Evolutionary conservation across 2,797 vertebrate genomes (phyloP).

Genomic region (Gallinago solitaria): DNA sequence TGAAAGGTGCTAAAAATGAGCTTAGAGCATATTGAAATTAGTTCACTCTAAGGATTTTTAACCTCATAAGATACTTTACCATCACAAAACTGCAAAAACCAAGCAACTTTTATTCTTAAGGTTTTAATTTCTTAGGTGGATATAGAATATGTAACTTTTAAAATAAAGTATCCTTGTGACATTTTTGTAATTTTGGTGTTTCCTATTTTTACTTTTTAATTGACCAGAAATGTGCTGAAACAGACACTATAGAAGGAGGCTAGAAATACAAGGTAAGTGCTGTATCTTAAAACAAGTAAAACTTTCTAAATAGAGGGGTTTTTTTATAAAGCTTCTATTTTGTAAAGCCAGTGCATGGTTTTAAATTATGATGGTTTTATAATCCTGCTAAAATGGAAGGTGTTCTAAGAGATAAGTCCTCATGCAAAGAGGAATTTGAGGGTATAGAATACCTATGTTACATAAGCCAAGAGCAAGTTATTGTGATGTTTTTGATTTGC

Average conservation of each 20-base stretch:
- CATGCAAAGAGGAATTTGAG: neutral
- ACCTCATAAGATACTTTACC: neutral
- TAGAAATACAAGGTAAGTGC: constrained; percentile 33
- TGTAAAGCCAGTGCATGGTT: neutral
- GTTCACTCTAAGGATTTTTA: neutral
- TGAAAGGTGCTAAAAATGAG: neutral
- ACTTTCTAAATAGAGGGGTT: rapidly evolving
- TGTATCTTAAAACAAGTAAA: neutral
- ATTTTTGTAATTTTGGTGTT: constrained; percentile 1
- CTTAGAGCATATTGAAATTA: neutral
- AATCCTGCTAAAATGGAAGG: neutral
- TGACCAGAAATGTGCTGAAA: constrained; percentile 57
- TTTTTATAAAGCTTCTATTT: neutral
- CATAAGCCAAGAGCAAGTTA: neutral
- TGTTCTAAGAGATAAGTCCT: neutral
- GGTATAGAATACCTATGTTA: neutral
- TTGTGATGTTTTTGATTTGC: neutral
- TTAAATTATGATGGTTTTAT: neutral
- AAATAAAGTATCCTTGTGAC: neutral
- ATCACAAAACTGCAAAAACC: neutral
- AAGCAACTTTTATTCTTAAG: neutral
- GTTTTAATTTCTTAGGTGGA: neutral
- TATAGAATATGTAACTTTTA: neutral
- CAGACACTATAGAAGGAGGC: neutral
- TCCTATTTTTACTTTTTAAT: constrained; percentile 5